These are phyloP conservation scores for Neosilurus hyrtlii DNA, from an alignment of 2,797 vertebrate genomes.

Conservation along the genomic window DNA sequence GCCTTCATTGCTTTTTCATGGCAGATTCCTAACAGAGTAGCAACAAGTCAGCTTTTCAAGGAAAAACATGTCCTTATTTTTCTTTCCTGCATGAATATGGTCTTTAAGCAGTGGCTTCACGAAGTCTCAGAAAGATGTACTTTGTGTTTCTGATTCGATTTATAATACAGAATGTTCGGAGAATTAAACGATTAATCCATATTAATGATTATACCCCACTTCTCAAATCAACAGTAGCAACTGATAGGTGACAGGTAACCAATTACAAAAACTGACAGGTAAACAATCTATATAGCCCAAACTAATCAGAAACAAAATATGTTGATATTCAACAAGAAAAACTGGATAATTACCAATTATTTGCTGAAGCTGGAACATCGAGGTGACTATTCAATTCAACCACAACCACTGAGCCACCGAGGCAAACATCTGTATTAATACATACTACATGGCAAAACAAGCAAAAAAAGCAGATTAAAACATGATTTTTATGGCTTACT, in stretches of 20 bases:
- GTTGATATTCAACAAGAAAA: background rate
- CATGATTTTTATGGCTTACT: too few species aligned
- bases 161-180: background rate
- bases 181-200: background rate
- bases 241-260: background rate
- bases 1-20: slow-evolving; percentile 5
- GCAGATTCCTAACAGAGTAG: background rate
- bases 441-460: too few species aligned
- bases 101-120: background rate
- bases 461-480: too few species aligned
- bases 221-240: background rate
- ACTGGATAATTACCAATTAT: too few species aligned
- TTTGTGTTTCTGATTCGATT: background rate
- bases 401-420: too few species aligned
- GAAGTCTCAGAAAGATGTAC: too few species aligned
- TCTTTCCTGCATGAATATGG: background rate
- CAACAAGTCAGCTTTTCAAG: background rate
- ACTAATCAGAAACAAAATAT: too few species aligned
- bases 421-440: too few species aligned
- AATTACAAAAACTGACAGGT: background rate
- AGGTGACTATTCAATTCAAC: too few species aligned
- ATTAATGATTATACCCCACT: background rate
- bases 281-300: background rate
- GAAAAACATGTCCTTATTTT: background rate
- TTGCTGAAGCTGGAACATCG: too few species aligned